phyloP scores from a whole-genome alignment of 2,888 invertebrate species.

The Micropterix aruncella region DNA sequence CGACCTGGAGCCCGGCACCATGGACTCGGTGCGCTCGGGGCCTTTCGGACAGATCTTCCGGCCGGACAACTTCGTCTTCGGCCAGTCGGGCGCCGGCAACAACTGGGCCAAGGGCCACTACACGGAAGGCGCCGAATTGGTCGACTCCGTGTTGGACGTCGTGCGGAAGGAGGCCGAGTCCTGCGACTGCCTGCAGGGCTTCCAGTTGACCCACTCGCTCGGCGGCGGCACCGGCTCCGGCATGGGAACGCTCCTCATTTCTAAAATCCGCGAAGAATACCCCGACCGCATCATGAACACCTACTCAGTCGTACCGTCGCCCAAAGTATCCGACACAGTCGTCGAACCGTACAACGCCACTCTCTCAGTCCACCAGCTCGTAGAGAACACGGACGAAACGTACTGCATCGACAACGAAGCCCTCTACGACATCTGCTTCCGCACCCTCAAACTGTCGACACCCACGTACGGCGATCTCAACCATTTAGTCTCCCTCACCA shows the following conservation, averaged over 20 bases:
- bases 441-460: constrained; percentile 74
- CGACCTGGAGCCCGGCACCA: constrained; percentile 93
- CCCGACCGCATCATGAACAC: constrained; percentile 98
- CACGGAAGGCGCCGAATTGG: constrained; percentile 83
- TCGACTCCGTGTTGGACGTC: constrained; percentile 73
- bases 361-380: constrained; percentile 74
- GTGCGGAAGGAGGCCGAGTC: constrained; percentile 79
- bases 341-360: constrained; percentile 90
- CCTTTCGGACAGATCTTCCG: constrained; percentile 90
- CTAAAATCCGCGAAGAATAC: constrained; percentile 94
- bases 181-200: constrained; percentile 87
- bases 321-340: constrained; percentile 82
- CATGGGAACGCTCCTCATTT: constrained; percentile 90
- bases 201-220: constrained; percentile 89
- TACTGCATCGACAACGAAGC: constrained; percentile 91
- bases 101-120: constrained; percentile 90
- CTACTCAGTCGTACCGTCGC: constrained; percentile 82
- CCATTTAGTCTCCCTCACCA: constrained; percentile 76
- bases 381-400: constrained; percentile 84
- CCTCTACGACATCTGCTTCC: constrained; percentile 84
- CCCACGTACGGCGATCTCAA: constrained; percentile 91
- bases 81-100: constrained; percentile 74
- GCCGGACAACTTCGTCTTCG: constrained; percentile 93
- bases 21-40: constrained; percentile 93
- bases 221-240: constrained; percentile 96